Percentiles rank a stretch among this genome's conserved stretches.
Conservation (phyloP, 2,888 invertebrate genomes). For the Hanleya hanleyi region DNA sequence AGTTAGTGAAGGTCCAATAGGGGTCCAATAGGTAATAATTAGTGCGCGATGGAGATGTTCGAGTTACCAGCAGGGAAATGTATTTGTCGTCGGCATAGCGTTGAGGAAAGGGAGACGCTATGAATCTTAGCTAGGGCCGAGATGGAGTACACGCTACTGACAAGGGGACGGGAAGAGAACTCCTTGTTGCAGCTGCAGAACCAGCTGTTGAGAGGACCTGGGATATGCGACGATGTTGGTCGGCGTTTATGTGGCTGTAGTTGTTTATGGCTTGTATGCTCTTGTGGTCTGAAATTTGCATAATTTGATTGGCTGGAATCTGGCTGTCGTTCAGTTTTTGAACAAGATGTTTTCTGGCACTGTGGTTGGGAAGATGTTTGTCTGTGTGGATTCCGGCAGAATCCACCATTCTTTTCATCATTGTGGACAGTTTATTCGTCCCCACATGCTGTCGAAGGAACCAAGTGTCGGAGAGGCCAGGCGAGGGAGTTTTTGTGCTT, state of each 20-base stretch:
- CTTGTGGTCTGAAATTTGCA: slow-evolving; percentile 15
- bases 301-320: slow-evolving; percentile 7
- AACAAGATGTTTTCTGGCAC: slow-evolving; percentile 13
- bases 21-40: too few species aligned
- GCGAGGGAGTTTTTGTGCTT: neutral
- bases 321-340: slow-evolving; percentile 9
- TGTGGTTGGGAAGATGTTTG: slow-evolving; percentile 12
- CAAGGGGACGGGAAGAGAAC: too few species aligned
- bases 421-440: slow-evolving; percentile 11
- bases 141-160: too few species aligned
- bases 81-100: too few species aligned
- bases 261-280: slow-evolving; percentile 14
- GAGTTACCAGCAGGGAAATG: too few species aligned
- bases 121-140: too few species aligned
- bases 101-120: too few species aligned
- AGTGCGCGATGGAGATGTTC: too few species aligned
- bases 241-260: neutral
- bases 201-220: neutral
- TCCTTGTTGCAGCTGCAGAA: too few species aligned
- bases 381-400: neutral
- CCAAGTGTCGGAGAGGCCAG: neutral
- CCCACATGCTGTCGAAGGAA: slow-evolving; percentile 15
- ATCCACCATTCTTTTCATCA: slow-evolving; percentile 18
- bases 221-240: neutral
- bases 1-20: too few species aligned